Base-by-base conservation (phyloP, 2,113 vertebrate species). In the Synchiropus splendidus region DNA sequence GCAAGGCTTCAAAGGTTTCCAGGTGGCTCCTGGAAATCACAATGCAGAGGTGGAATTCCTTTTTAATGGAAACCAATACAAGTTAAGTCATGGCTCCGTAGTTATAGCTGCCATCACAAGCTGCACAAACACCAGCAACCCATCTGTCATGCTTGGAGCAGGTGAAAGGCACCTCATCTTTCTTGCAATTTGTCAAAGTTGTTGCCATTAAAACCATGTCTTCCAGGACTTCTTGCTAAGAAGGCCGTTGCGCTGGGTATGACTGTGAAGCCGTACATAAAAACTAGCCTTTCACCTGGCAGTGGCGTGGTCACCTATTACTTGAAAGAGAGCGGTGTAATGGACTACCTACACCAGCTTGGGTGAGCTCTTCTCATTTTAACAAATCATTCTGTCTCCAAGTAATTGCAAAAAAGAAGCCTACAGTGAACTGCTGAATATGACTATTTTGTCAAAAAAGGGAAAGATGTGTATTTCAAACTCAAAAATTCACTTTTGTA, bases 1-100 rank as follows among this genome's bases (percentile, higher is more conserved):
- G 95, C 92, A 95, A 92, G 92, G 94, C 10, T 99, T 99, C 81
- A 99, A 99, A 72, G 95, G 95, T 39, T 99, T 97, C 67, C 90
- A 94, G 15, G 70, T 98, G 64, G 44, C 86, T 16, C 71, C 83
- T 0, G 83, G 86, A n/a, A 78, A 3, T n/a, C 89, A 87, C 37
- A 42, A 16, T 18, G 52, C 65, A 2, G 2, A 2, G 0, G 74
- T 88, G 14, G 85, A 85, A 0, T 95, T 99, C 78, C 73, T 81
- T 50, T 92, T 87, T 51, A 82, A 83, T 10, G 85, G 79, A 0
- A 34, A 18, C 1, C 83, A 92, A 31, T 97, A 89, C 0, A 70
- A 75, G 1, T 77, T 99, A 16, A 35, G 76, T 47, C 94, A 98
- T 3, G 95, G 95, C 21, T 93, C 93, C 0, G 93, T 98, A 50